Conservation (phyloP, 2,797 vertebrate species). For the Sebastes jordani region DNA sequence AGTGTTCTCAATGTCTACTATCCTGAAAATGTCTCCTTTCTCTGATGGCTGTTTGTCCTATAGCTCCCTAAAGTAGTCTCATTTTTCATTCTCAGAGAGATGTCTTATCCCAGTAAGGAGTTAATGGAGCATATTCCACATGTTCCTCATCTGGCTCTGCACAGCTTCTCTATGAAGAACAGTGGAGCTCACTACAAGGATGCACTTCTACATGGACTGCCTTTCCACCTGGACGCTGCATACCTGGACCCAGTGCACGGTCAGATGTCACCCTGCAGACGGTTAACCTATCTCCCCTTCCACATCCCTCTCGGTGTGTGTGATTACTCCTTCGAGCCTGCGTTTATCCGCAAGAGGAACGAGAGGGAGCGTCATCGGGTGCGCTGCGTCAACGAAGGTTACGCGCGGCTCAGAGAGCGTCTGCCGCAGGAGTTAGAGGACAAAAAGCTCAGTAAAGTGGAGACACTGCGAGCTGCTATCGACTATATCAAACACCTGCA, state of each 20-base stretch:
- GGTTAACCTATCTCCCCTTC: conserved; percentile 56
- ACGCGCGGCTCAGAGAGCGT: conserved; percentile 89
- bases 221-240: conserved; percentile 75
- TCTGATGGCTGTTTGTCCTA: background rate
- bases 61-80: too few relatives aligned
- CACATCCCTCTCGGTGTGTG: conserved; percentile 66
- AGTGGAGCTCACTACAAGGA: conserved; percentile 69
- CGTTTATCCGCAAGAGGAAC: conserved; percentile 92
- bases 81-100: conserved; percentile 27
- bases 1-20: background rate
- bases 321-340: conserved; percentile 87
- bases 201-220: conserved; percentile 66
- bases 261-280: conserved; percentile 51
- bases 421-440: conserved; percentile 89
- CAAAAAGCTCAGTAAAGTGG: conserved; percentile 92
- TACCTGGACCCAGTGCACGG: conserved; percentile 75
- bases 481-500: conserved; percentile 93
- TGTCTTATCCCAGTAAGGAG: conserved; percentile 57
- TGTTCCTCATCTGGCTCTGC: conserved; percentile 60
- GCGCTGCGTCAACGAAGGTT: conserved; percentile 95
- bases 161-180: conserved; percentile 64
- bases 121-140: conserved; percentile 62
- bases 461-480: conserved; percentile 92
- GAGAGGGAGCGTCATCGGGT: conserved; percentile 93
- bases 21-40: background rate